These are phyloP conservation scores for Drosophila peninsularis DNA, from an alignment of 2,888 invertebrate species.

Conservation along the genomic window DNA sequence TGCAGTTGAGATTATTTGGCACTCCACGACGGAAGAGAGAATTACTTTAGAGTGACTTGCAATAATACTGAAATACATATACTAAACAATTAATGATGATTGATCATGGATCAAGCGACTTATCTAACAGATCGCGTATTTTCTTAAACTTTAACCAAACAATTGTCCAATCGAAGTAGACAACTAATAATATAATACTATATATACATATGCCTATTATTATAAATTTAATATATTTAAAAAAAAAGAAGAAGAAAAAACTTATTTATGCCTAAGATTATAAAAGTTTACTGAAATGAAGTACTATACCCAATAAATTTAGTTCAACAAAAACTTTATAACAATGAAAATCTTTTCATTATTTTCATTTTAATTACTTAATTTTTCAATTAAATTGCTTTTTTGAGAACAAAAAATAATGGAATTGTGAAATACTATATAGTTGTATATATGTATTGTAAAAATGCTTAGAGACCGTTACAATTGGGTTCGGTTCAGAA, in stretches of 20 bases:
- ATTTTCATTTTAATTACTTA: constrained; percentile 73
- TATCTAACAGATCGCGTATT: constrained; percentile 48
- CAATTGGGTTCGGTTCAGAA: constrained; percentile 77
- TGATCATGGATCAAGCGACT: constrained; percentile 70
- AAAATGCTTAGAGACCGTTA: constrained; percentile 55
- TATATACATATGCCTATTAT: constrained; percentile 61
- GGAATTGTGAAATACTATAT: constrained; percentile 27
- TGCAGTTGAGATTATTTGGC: constrained; percentile 31
- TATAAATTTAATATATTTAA: constrained; percentile 49
- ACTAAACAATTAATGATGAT: constrained; percentile 44
- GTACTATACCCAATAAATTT: constrained; percentile 87
- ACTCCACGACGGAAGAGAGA: constrained; percentile 28
- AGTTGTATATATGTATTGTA: constrained; percentile 48
- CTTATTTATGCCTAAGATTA: constrained; percentile 70
- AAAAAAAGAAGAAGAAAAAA: constrained; percentile 3
- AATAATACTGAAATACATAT: constrained; percentile 41
- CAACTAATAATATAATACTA: constrained; percentile 45
- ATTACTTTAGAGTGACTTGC: constrained; percentile 39
- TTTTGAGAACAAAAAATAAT: constrained; percentile 52
- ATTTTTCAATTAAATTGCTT: constrained; percentile 75
- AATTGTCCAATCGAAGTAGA: constrained; percentile 52
- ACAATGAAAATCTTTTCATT: constrained; percentile 82
- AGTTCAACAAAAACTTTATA: constrained; percentile 85
- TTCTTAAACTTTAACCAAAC: constrained; percentile 41
- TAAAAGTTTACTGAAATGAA: constrained; percentile 76